Base-by-base conservation (phyloP, 2,113 vertebrate species). In the Hippocampus barbouri region DNA sequence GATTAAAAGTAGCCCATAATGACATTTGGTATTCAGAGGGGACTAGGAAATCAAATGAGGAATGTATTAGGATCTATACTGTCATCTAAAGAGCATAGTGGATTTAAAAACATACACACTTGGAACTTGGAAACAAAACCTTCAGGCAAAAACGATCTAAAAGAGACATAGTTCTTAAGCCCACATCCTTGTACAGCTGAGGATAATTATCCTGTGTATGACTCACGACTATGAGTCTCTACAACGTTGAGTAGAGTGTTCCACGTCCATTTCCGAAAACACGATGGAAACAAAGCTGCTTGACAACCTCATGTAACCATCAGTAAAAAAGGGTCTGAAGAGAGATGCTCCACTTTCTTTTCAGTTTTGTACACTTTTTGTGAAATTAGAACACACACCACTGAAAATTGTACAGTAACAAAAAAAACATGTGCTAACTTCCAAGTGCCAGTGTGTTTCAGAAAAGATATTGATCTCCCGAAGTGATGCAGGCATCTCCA, bases 191-290 rank as follows among this genome's bases (percentile, higher is more conserved):
- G 27, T 84, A 85, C 81, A 88, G 79, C 66, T 76, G 85, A 84
- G 73, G 80, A 66, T 69, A 84, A 87, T 89, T 85, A 87, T 80
- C 21, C 34, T 14, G 4, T 56, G 73, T 65, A 83, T 90, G 86
- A 90, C 73, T 90, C 88, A 89, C 51, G 54, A 56, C 79, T 68
- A 69, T 85, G 75, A 83, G 75, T 86, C 80, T 80, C 53, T 53
- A 60, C 68, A 76, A 54, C 47, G 77, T 79, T 84, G 78, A 85
- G 78, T 21, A 68, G 18, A 40, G 74, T 83, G 71, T 88, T 90
- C 83, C 83, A 80, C 23, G 66, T 75, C 66, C 74, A 53, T 74
- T 60, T 53, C 67, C 71, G 11, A 30, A 78, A 83, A 77, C 68
- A 79, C 30, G 64, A 63, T 30, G 74, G 57, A 20, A 79, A 73